Evolutionary conservation across 2,888 invertebrate species (phyloP), one percentile per base, ranked within the genome.

Genomic region (Sturmia bella): DNA sequence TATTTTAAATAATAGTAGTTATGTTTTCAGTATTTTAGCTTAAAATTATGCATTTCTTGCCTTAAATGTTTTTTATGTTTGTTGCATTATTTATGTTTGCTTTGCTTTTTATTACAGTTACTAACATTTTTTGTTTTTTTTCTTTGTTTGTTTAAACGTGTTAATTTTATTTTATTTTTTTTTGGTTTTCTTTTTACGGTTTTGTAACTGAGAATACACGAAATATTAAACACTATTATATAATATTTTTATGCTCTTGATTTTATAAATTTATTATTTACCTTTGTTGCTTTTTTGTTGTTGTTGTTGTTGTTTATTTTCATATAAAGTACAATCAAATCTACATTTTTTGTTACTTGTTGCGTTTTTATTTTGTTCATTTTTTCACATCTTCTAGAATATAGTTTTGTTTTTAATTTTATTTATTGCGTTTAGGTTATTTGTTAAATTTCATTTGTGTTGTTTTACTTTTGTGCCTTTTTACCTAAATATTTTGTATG

Each of bases 251-350:
- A 80, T 76, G 72, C 50, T 66, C 64, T 78, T 82, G 74, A 39
- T 45, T 37, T 84, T 76, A 74, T 80, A 43, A 63, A 50, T 76
- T 61, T 72, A 56, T 76, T 66, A 73, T 64, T 74, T 57, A 15
- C 17, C 61, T 73, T 61, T 72, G 32, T 45, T 39, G 41, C 39
- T 48, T 41, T 66, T 73, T 43, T 70, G 39, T 50, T n/a, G n/a
- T 21, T 41, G 27, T 70, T 37, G 54, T 77, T 63, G 41, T 78
- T 72, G 12, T 73, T 66, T 64, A 43, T 78, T 76, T 72, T 52
- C 43, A 80, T 77, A 83, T 80, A 83, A 80, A 80, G 80, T 83
- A 83, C 83, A 80, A 80, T 83, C 73, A 76, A 83, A 83, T 80
- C 76, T 80, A 80, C 76, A 70, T 68, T 45, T 70, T 74, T 69